Evolutionary conservation across 1,140 invertebrate genomes (phyloP).

Genomic region (Drosophila lini): DNA sequence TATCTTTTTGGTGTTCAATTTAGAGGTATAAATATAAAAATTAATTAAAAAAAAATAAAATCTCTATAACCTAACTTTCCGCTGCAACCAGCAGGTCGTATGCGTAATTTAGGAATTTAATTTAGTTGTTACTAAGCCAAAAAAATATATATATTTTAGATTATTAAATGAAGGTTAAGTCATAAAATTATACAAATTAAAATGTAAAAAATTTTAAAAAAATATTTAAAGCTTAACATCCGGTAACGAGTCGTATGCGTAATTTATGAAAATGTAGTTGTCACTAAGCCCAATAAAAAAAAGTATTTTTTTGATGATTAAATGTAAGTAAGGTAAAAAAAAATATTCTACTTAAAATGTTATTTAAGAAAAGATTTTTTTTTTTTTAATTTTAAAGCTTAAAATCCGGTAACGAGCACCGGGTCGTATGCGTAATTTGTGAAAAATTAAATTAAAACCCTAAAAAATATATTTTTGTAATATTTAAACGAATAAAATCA

Average conservation of each 20-base stretch:
- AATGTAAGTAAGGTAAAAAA: not conserved
- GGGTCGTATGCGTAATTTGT: slow-evolving; percentile 6
- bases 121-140: too few relatives aligned
- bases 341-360: not conserved
- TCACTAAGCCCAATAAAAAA: too few relatives aligned
- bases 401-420: not conserved
- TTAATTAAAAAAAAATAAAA: not conserved
- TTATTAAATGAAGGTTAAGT: too few relatives aligned
- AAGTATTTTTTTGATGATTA: not conserved
- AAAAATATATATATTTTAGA: too few relatives aligned
- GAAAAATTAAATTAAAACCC: too few relatives aligned
- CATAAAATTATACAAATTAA: too few relatives aligned
- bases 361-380: not conserved
- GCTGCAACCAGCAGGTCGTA: not conserved
- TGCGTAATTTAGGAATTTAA: not conserved
- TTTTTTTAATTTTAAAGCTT: too few relatives aligned
- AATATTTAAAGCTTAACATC: too few relatives aligned
- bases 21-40: not conserved
- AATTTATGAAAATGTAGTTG: slow-evolving; percentile 1
- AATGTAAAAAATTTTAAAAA: too few relatives aligned
- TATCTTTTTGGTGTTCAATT: not conserved
- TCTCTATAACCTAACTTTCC: too few relatives aligned
- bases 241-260: slow-evolving; percentile 1
- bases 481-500: too few relatives aligned
- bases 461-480: not conserved